A percentile compares a stretch with the other conserved stretches of the same genome.
These are phyloP conservation scores for Deroplatys truncata DNA, from an alignment of 2,888 invertebrate species.

Conservation along the genomic window DNA sequence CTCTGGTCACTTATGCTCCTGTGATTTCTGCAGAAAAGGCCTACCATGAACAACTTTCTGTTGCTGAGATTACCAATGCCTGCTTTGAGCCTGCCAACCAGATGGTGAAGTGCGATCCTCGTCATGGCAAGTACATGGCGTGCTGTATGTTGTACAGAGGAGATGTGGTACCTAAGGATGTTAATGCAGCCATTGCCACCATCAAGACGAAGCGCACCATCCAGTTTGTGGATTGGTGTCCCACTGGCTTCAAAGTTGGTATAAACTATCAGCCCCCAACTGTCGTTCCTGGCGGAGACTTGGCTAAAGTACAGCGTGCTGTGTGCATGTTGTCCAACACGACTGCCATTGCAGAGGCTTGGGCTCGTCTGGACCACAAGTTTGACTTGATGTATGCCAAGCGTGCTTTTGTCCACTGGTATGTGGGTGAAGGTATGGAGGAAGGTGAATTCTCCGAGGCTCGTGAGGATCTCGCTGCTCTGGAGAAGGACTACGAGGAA, in stretches of 20 bases:
- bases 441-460: constrained; percentile 72
- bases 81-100: constrained; percentile 52
- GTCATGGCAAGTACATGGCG: constrained; percentile 43
- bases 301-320: constrained; percentile 52
- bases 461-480: constrained; percentile 60
- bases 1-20: constrained; percentile 46
- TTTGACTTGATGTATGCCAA: constrained; percentile 57
- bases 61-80: constrained; percentile 49
- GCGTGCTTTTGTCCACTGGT: constrained; percentile 57
- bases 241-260: constrained; percentile 61
- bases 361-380: constrained; percentile 56
- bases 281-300: constrained; percentile 45
- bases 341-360: constrained; percentile 56
- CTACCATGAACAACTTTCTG: constrained; percentile 40
- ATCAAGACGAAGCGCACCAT: constrained; percentile 39
- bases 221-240: constrained; percentile 49
- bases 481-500: constrained; percentile 71
- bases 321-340: constrained; percentile 58
- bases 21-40: constrained; percentile 47
- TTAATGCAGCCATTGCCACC: constrained; percentile 39
- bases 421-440: constrained; percentile 48
- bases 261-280: constrained; percentile 53
- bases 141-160: constrained; percentile 43
- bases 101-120: constrained; percentile 37
- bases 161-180: constrained; percentile 49